phyloP scores from a whole-genome alignment of 2,113 vertebrate genomes.

The Hymenochirus boettgeri region DNA sequence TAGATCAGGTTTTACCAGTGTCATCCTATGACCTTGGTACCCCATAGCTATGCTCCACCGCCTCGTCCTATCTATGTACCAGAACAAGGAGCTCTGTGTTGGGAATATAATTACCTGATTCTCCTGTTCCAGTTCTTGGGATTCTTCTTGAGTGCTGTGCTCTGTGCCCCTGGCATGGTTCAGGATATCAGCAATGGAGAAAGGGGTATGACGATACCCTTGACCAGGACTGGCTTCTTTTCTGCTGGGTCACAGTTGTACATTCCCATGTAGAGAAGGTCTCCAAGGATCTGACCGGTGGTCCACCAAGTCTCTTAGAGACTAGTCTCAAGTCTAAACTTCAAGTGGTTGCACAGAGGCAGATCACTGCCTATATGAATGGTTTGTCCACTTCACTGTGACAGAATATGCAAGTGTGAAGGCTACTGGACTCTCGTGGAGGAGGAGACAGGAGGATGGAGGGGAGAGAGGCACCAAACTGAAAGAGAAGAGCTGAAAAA shows the following conservation, averaged over 20 bases:
- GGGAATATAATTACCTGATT: constrained; percentile 57
- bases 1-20: too few species aligned
- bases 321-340: too few species aligned
- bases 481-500: constrained; percentile 14
- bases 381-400: constrained; percentile 6
- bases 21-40: neutral
- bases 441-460: constrained; percentile 27
- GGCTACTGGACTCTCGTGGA: constrained; percentile 20
- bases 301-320: neutral
- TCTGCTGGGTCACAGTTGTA: constrained; percentile 37
- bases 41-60: neutral
- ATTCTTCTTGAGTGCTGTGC: constrained; percentile 45
- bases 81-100: too few species aligned
- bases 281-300: neutral
- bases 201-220: constrained; percentile 81
- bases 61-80: neutral
- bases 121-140: constrained; percentile 44
- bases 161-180: constrained; percentile 75
- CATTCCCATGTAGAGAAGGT: constrained; percentile 20
- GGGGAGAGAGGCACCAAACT: constrained; percentile 31
- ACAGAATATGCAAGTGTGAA: neutral
- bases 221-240: constrained; percentile 65
- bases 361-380: neutral
- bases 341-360: too few species aligned
- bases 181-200: constrained; percentile 90